Conservation (phyloP, 2,888 invertebrate species). For the Dusona sp. region DNA sequence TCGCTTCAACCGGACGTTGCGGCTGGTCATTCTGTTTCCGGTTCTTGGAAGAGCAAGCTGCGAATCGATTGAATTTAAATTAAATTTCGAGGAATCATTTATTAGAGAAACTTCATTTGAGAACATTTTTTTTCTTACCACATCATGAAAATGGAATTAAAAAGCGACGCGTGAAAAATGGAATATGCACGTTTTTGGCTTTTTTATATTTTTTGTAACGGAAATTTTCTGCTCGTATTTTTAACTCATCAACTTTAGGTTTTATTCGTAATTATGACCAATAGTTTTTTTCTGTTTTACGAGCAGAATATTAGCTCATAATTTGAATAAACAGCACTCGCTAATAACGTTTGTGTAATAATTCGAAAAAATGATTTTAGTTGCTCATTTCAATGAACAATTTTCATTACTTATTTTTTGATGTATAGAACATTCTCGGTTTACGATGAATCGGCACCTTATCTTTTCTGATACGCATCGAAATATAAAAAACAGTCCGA, state of each 20-base stretch:
- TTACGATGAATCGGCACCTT: not conserved
- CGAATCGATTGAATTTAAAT: not conserved
- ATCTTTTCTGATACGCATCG: not conserved
- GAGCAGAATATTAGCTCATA: too few relatives aligned
- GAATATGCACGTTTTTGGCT: too few relatives aligned
- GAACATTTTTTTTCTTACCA: not conserved
- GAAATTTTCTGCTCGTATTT: too few relatives aligned
- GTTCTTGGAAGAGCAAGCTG: not conserved
- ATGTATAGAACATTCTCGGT: not conserved
- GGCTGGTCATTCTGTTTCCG: slow-evolving; percentile 39
- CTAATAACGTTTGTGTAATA: not conserved
- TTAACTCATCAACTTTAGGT: too few relatives aligned
- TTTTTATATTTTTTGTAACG: too few relatives aligned
- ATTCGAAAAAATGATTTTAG: not conserved
- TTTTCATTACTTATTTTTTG: not conserved
- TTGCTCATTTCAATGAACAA: not conserved
- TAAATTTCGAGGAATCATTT: not conserved
- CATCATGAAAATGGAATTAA: not conserved
- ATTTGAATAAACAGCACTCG: not conserved
- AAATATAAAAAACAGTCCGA: not conserved
- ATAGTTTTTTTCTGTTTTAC: too few relatives aligned
- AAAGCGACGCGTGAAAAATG: too few relatives aligned
- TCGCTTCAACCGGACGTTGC: slow-evolving; percentile 50
- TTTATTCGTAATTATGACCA: too few relatives aligned
- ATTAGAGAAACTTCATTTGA: not conserved